Evolutionary conservation across 1,140 invertebrate species (phyloP).

Genomic region (Lasioglossum albipes): DNA sequence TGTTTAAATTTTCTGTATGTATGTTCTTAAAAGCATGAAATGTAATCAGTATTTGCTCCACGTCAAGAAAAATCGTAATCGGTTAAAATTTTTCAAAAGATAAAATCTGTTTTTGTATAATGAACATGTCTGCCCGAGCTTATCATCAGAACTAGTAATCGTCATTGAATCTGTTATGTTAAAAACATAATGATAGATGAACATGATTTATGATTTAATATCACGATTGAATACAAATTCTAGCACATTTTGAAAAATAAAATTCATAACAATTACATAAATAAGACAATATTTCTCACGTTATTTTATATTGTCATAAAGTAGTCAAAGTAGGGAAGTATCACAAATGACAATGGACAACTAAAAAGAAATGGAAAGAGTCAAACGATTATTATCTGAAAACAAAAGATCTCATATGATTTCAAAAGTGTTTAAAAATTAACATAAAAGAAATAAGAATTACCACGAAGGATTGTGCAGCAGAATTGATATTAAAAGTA

Average conservation of each 20-base stretch:
- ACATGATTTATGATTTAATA: background rate
- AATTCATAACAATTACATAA: background rate
- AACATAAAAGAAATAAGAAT: too few relatives aligned
- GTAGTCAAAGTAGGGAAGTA: too few relatives aligned
- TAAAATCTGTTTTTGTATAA: background rate
- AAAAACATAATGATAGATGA: background rate
- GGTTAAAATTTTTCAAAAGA: background rate
- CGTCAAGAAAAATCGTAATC: background rate
- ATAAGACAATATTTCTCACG: too few relatives aligned
- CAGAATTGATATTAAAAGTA: conserved; percentile 3
- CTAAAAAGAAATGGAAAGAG: background rate
- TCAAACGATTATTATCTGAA: background rate
- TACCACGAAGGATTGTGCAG: background rate
- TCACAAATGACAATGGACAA: background rate
- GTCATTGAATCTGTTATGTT: background rate
- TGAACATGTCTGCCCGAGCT: background rate
- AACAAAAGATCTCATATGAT: too few relatives aligned
- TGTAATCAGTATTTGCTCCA: background rate
- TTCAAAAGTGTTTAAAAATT: too few relatives aligned
- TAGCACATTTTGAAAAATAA: background rate
- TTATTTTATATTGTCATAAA: background rate
- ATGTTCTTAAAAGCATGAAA: too few relatives aligned
- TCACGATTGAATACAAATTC: background rate
- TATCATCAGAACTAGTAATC: background rate
- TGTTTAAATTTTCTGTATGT: too few relatives aligned